Conservation (phyloP, 2,797 vertebrate genomes). For the Sebastes nivosus region DNA sequence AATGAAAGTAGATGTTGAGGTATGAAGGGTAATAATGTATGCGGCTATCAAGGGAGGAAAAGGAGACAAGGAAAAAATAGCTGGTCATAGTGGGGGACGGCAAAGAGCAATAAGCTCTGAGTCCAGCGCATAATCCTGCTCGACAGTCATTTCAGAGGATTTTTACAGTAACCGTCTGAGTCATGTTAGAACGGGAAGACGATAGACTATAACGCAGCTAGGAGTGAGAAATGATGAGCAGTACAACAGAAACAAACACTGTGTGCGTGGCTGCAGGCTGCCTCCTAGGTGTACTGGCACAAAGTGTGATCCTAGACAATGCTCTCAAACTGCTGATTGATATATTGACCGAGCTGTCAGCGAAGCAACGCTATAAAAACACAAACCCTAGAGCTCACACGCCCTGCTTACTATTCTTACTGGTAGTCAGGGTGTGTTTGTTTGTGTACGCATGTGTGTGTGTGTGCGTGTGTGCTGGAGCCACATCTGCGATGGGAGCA, state of each 20-base stretch:
- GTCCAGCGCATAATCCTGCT: background rate
- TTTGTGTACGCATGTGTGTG: background rate
- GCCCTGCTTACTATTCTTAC: constrained; percentile 8
- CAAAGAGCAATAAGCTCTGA: constrained; percentile 10
- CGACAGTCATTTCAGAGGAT: constrained; percentile 2
- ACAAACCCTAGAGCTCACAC: constrained; percentile 7
- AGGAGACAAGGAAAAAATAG: background rate
- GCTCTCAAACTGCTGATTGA: constrained; percentile 12
- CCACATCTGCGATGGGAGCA: constrained; percentile 19
- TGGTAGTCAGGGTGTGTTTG: background rate
- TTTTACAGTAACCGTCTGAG: constrained; percentile 22
- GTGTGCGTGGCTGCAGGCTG: background rate
- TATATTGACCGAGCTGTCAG: constrained; percentile 18
- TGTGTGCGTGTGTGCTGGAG: background rate
- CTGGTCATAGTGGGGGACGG: background rate
- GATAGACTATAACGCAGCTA: background rate
- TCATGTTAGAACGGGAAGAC: constrained; percentile 6
- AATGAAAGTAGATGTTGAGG: constrained; percentile 11
- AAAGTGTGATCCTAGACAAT: constrained; percentile 11
- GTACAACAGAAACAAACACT: constrained; percentile 13
- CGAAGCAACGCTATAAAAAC: constrained; percentile 29
- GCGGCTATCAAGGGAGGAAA: background rate
- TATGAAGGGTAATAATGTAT: constrained; percentile 8
- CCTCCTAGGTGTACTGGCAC: constrained; percentile 3
- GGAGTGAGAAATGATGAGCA: constrained; percentile 27